Evolutionary conservation across 2,797 vertebrate species (phyloP), one percentile per base, ranked within the genome.

Genomic region (Garrulus glandarius): DNA sequence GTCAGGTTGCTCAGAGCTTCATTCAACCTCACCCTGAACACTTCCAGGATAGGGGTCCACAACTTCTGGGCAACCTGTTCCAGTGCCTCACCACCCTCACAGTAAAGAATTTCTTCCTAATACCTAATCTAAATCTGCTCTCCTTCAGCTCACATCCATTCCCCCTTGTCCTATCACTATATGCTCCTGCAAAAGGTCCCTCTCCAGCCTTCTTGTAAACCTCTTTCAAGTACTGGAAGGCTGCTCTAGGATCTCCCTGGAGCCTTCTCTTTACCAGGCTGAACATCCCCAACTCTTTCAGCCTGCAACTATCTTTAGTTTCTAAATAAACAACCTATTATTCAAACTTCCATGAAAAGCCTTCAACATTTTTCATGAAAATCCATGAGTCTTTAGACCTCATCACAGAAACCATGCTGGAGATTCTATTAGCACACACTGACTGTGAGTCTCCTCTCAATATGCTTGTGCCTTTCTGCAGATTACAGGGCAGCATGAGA

Each of bases 51-150:
- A 26, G 6, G 14, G 4, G 1, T 39, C 11, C 18, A 36, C 44
- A 41, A 1, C 13, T 32, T 52, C 15, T 52, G 37, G 12, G n/a
- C 37, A 64, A 46, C 1, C 0, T 27, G n/a, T 27, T 59, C 30
- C 80, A 65, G 26, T 20, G 11, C 15, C 46, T 52, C 59, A 21
- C 5, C 11, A 52, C 4, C 21, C 26, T 53, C 22, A 53, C 18
- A 65, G 46, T 8, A 24, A 78, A 59, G 44, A 71, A 59, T 36
- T 65, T 78, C 34, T 29, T 78, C 26, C 22, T 36, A 30, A 21
- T 5, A 53, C 9, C 34, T 47, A 6, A 47, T 18, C 13, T 29
- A 47, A 59, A 72, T 21, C 34, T 47, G n/a, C 34, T 23, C 11
- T 71, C 13, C 50, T 52, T 59, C 52, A 53, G 26, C 9, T 78